Conservation (phyloP, 2,113 vertebrate genomes). For the Bufo gargarizans region DNA sequence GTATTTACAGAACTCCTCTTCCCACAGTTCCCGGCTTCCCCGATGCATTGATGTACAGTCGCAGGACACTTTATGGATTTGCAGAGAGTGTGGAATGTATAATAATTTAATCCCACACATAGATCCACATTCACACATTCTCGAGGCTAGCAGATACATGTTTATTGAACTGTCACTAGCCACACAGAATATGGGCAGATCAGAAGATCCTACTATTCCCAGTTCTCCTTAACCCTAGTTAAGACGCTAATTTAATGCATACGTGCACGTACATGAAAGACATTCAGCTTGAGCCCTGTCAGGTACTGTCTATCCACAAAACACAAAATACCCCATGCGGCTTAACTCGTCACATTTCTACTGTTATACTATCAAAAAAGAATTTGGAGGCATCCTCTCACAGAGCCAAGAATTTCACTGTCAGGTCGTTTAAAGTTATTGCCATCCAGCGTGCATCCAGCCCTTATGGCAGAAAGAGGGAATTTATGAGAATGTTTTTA, state of each 20-base stretch:
- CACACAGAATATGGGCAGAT: constrained; percentile 57
- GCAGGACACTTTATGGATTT: constrained; percentile 46
- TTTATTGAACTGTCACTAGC: constrained; percentile 65
- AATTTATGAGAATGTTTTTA: constrained; percentile 59
- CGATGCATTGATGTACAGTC: not conserved
- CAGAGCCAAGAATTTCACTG: constrained; percentile 53
- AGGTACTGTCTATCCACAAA: constrained; percentile 61
- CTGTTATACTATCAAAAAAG: constrained; percentile 59
- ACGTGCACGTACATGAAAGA: constrained; percentile 65
- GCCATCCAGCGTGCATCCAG: not conserved
- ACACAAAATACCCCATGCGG: constrained; percentile 62
- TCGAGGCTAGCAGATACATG: constrained; percentile 59
- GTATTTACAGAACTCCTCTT: constrained; percentile 15
- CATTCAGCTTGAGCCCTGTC: constrained; percentile 63
- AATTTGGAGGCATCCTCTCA: constrained; percentile 25
- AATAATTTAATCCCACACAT: constrained; percentile 45
- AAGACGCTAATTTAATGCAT: constrained; percentile 68
- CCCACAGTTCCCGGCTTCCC: constrained; percentile 15
- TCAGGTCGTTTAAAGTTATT: constrained; percentile 40
- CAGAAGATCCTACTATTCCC: constrained; percentile 59
- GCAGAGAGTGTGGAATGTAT: constrained; percentile 56
- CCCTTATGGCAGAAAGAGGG: constrained; percentile 33
- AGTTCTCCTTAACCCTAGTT: constrained; percentile 69
- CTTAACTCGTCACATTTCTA: constrained; percentile 64
- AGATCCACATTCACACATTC: constrained; percentile 61